Evolutionary conservation across 2,113 vertebrate species (phyloP).

Genomic region (Anhinga anhinga): DNA sequence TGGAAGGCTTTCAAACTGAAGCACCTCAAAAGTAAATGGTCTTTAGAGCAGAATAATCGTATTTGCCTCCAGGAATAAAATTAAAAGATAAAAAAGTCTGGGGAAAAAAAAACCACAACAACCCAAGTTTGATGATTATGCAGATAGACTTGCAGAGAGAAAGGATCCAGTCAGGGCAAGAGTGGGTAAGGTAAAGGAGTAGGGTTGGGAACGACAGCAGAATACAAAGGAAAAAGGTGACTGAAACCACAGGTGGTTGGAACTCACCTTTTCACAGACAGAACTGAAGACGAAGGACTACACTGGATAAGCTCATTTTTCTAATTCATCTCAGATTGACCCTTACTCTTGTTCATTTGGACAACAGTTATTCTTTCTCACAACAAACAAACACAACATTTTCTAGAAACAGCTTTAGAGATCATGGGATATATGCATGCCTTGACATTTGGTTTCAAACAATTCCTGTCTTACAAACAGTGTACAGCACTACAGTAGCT

Average conservation of each 20-base stretch:
- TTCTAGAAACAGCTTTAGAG: slow-evolving; percentile 20
- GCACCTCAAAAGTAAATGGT: slow-evolving; percentile 63
- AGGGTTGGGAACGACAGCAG: neutral
- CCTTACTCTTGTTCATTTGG: neutral
- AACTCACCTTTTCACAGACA: neutral
- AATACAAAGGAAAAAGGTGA: slow-evolving; percentile 44
- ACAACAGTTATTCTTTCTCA: neutral
- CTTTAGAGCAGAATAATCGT: slow-evolving; percentile 65
- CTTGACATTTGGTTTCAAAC: neutral
- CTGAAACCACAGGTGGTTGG: neutral
- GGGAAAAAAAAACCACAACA: neutral
- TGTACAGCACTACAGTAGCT: neutral
- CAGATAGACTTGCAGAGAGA: slow-evolving; percentile 55
- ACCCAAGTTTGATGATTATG: slow-evolving; percentile 67
- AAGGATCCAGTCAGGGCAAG: slow-evolving; percentile 32
- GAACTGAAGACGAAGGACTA: neutral
- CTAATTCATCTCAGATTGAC: neutral
- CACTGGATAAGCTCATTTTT: neutral
- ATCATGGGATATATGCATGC: neutral
- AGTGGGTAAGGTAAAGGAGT: neutral
- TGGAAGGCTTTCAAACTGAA: slow-evolving; percentile 61
- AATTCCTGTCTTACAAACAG: neutral
- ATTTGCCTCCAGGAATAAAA: slow-evolving; percentile 69
- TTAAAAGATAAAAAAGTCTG: slow-evolving; percentile 66
- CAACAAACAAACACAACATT: neutral